These are phyloP conservation scores for Acanthochromis polyacanthus DNA, from an alignment of 2,113 vertebrate genomes.

Conservation along the genomic window DNA sequence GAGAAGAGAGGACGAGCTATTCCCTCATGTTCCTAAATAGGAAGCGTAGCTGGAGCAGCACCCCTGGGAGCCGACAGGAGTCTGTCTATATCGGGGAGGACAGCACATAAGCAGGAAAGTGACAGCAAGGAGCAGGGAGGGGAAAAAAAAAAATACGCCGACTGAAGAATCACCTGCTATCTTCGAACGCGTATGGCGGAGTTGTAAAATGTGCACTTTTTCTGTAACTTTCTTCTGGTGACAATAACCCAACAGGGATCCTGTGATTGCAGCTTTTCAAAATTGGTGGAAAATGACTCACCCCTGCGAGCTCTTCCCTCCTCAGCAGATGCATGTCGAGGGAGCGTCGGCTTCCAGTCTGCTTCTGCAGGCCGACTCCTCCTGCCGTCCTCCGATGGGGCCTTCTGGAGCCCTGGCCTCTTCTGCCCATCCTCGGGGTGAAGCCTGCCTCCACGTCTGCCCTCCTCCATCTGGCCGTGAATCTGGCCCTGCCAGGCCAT, in stretches of 20 bases:
- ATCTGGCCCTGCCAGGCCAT: conserved; percentile 78
- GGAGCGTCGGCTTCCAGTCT: conserved; percentile 84
- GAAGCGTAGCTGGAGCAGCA: conserved; percentile 83
- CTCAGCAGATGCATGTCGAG: conserved; percentile 86
- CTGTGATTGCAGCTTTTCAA: not conserved
- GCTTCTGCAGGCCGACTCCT: conserved; percentile 81
- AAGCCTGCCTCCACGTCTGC: conserved; percentile 71
- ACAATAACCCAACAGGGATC: conserved; percentile 7
- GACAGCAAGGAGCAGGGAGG: conserved; percentile 40
- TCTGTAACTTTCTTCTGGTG: not conserved
- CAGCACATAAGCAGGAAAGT: conserved; percentile 50
- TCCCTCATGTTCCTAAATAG: conserved; percentile 84
- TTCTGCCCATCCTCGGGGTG: conserved; percentile 79
- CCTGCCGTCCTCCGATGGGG: conserved; percentile 84
- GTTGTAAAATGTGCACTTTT: conserved; percentile 15
- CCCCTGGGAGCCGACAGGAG: conserved; percentile 74
- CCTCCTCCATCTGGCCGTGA: conserved; percentile 69
- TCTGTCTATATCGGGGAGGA: conserved; percentile 79
- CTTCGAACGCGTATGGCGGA: conserved; percentile 27
- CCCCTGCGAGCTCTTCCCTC: conserved; percentile 86
- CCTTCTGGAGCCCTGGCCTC: conserved; percentile 83
- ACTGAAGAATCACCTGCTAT: not conserved
- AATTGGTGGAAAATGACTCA: conserved; percentile 53
- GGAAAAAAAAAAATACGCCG: not conserved
- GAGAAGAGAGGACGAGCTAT: conserved; percentile 77